These are phyloP conservation scores for Anolis carolinensis DNA, from an alignment of 2,113 vertebrate species.

Conservation along the genomic window DNA sequence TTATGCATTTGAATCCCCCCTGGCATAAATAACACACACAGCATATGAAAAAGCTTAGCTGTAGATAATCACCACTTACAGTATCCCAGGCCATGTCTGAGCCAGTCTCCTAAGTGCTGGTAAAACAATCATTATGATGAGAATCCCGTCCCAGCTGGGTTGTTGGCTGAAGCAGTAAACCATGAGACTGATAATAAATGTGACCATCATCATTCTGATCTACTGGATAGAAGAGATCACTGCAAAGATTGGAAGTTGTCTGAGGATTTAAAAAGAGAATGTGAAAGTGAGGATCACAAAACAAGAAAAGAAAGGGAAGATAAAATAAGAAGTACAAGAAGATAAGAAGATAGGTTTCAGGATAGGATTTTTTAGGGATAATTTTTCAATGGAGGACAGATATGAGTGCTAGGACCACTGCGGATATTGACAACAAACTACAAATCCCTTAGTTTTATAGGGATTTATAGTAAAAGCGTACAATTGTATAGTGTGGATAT, in stretches of 20 bases:
- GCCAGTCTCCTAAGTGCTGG: not conserved
- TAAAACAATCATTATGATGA: not conserved
- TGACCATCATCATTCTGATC: not conserved
- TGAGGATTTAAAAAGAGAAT: not conserved
- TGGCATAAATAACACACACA: constrained; percentile 9
- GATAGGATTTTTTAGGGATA: no score
- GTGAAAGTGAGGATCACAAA: not conserved
- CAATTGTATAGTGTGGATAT: no score
- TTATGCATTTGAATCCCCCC: constrained; percentile 15
- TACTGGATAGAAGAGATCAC: not conserved
- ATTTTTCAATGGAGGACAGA: not conserved
- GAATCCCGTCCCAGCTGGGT: not conserved
- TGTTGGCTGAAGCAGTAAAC: not conserved
- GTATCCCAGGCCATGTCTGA: not conserved
- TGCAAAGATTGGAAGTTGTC: not conserved
- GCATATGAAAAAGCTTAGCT: not conserved
- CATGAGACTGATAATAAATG: not conserved
- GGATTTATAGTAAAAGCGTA: no score
- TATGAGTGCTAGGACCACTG: not conserved
- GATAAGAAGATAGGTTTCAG: no score
- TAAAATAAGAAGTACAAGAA: no score
- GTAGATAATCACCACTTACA: constrained; percentile 17
- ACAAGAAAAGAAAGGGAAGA: not conserved
- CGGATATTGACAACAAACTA: no score
- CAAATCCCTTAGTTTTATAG: no score